These are phyloP conservation scores for Acrossocheilus wenchowensis DNA, from an alignment of 2,797 vertebrate genomes.

Conservation along the genomic window DNA sequence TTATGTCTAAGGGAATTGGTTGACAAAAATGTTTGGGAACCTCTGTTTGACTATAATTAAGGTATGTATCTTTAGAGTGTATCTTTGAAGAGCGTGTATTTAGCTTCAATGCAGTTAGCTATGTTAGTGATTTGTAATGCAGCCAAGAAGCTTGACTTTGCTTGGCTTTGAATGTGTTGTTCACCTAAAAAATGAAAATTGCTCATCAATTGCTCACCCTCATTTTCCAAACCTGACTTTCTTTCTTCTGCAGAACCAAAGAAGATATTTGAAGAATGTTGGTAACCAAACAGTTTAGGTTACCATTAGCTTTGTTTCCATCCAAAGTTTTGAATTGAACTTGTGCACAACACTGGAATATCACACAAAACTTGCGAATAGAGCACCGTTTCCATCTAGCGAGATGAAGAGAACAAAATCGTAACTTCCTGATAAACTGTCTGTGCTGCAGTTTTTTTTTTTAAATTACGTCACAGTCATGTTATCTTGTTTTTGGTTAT, in stretches of 20 bases:
- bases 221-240: neutral
- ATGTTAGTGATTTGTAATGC: neutral
- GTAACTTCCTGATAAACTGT: neutral
- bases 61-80: neutral
- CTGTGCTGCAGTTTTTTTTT: no score
- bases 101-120: neutral
- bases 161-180: neutral
- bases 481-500: neutral
- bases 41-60: no score
- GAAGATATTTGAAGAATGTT: neutral
- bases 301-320: neutral
- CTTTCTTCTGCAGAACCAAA: neutral
- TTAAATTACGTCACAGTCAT: neutral
- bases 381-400: no score
- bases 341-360: no score
- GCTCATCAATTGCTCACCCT: neutral
- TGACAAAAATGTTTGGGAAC: no score
- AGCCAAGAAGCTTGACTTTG: neutral
- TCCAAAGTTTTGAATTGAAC: no score
- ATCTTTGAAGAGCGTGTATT: neutral
- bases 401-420: no score
- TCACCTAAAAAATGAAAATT: neutral
- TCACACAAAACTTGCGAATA: no score
- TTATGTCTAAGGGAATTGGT: no score
- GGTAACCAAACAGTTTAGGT: neutral